These are phyloP conservation scores for Nineta flava DNA, from an alignment of 2,888 invertebrate species.

Conservation along the genomic window DNA sequence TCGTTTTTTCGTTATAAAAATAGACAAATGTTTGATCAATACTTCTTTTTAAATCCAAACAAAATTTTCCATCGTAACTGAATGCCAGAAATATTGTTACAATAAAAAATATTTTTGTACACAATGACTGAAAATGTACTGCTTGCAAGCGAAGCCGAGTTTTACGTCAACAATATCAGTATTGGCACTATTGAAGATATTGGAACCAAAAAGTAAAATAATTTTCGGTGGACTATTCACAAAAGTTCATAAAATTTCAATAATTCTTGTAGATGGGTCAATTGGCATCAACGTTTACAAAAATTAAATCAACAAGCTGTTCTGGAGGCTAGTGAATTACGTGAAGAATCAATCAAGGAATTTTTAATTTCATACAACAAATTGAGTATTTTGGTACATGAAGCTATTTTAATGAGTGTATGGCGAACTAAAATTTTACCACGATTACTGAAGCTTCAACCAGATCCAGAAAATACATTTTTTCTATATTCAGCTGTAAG, in stretches of 20 bases:
- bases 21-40: too few species aligned
- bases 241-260: conserved; percentile 7
- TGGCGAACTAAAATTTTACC: conserved; percentile 77
- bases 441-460: conserved; percentile 49
- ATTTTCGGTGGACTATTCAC: conserved; percentile 6
- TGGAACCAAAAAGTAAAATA: conserved; percentile 39
- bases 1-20: too few species aligned
- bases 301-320: conserved; percentile 80
- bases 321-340: conserved; percentile 57
- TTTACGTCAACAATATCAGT: conserved; percentile 55
- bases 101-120: background rate
- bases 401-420: conserved; percentile 65
- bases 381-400: conserved; percentile 61
- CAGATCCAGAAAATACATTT: conserved; percentile 52
- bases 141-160: conserved; percentile 56
- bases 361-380: conserved; percentile 58
- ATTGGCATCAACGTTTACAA: conserved; percentile 66
- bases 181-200: conserved; percentile 47
- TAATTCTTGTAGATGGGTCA: conserved; percentile 46
- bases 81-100: too few species aligned
- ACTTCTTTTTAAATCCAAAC: too few species aligned
- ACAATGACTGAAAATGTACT: conserved; percentile 24
- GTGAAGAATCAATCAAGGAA: conserved; percentile 77
- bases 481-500: conserved; percentile 60
- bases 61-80: too few species aligned